These are phyloP conservation scores for Nothobranchius kuhntae DNA, from an alignment of 2,113 vertebrate genomes.

Conservation along the genomic window DNA sequence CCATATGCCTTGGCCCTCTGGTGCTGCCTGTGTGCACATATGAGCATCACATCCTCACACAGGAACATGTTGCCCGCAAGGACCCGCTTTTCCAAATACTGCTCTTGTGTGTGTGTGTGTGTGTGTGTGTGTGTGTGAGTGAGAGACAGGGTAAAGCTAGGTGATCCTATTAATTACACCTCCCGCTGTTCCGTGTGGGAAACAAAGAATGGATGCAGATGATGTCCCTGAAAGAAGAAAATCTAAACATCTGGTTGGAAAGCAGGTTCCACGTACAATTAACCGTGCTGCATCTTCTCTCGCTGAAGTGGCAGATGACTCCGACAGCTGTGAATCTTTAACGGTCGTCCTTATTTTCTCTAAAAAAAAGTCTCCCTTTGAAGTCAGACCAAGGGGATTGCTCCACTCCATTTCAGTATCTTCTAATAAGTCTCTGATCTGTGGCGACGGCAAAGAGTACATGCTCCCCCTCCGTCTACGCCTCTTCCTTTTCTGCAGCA, in stretches of 20 bases:
- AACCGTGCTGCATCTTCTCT: conserved; percentile 22
- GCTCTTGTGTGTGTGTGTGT: no score
- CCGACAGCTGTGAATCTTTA: conserved; percentile 65
- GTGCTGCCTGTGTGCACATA: conserved; percentile 3
- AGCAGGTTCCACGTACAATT: neutral
- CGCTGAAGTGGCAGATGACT: conserved; percentile 47
- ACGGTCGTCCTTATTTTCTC: conserved; percentile 64
- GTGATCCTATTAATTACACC: conserved; percentile 59
- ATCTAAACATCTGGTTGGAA: conserved; percentile 16
- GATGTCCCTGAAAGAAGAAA: conserved; percentile 19
- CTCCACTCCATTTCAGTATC: conserved; percentile 54
- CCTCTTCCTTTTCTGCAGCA: conserved; percentile 12
- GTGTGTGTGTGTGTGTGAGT: neutral
- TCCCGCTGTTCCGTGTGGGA: conserved; percentile 25
- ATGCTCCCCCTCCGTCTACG: conserved; percentile 30
- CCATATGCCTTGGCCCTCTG: conserved; percentile 31
- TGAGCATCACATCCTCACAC: conserved; percentile 1
- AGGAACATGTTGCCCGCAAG: conserved; percentile 12
- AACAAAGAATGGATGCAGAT: conserved; percentile 19
- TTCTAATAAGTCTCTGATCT: conserved; percentile 73
- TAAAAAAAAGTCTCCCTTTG: conserved; percentile 57
- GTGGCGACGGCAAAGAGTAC: conserved; percentile 49
- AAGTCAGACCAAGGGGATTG: conserved; percentile 71
- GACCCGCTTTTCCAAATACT: neutral
- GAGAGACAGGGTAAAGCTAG: conserved; percentile 35